Evolutionary conservation across 1,140 invertebrate genomes (phyloP), one percentile per base, ranked within the genome.

Genomic region (Trichonephila clavata): DNA sequence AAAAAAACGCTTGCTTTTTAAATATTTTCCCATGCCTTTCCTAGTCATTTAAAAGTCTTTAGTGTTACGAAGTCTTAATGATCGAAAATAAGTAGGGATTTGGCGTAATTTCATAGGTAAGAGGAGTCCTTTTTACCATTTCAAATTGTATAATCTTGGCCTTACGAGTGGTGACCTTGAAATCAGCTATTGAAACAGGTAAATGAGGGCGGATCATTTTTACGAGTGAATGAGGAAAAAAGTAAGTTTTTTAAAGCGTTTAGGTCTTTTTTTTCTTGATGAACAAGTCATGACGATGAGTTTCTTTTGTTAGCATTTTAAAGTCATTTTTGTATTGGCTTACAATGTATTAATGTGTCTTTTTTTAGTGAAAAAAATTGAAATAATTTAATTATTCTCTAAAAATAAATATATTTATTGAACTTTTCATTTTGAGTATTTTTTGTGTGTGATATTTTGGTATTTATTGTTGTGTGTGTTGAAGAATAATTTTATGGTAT

Each of bases 1-100:
- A 18, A 39, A 39, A 77, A n/a, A 13, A n/a, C 21, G 20, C 7
- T n/a, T 71, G 27, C 0, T 77, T 50, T 50, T 50, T 50, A 50
- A 50, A 50, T 50, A 50, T 50, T 50, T 71, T 27, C 21, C 24
- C 63, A 18, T 39, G 10, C 14, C 14, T 77, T 39, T 32, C 18
- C 32, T 20, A 77, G 71, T 27, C 71, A 77, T 77, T 77, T 77
- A 77, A 77, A 77, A 39, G 27, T 77, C 71, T 20, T 77, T 77
- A 77, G 71, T 77, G 71, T 14, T 18, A 18, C 6, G 27, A 77
- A 77, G 16, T 18, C 71, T 18, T 77, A 32, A 77, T 18, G 13
- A 77, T 18, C 18, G 71, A 39, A 77, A 77, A 77, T 77, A 14
- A 77, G 71, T 18, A 16, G 16, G 13, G 13, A 2, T 18, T 6